Evolutionary conservation across 2,113 vertebrate genomes (phyloP), one percentile per base, ranked within the genome.

Genomic region (Rhea americana): DNA sequence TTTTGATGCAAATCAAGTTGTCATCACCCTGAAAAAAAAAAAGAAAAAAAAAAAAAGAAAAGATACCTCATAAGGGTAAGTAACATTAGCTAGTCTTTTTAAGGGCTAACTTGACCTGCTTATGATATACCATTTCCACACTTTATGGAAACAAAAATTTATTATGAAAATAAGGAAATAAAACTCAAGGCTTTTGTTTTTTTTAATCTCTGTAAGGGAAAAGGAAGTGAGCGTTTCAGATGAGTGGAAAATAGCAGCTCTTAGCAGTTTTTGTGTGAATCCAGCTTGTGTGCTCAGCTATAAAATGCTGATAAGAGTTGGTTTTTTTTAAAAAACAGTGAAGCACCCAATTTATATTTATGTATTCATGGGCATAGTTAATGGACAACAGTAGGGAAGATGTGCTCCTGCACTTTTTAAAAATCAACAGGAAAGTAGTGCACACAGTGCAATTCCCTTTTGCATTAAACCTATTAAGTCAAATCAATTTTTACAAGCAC

Each of bases 381-480:
- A 94, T 87, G 47, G 81, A 87, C 74, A 93, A 62, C 62, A 92
- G 80, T 85, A 91, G 96, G 77, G 86, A 94, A 90, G 59, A 87
- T 88, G 53, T 80, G 78, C 76, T 93, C 82, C 65, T 37, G 78
- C 41, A 83, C 75, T 89, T 93, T 63, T 78, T 43, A 84, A 93
- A 89, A 94, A 88, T 68, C 55, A 90, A 88, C 87, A 67, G 90
- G 51, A 95, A 89, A 85, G 82, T 80, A 89, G 61, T 79, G 70
- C 87, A 82, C 73, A 84, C 71, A 77, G 86, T 83, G 63, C 51
- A 95, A 86, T 89, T 95, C 80, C 61, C 79, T 87, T 95, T 85
- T 95, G 84, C 89, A 87, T 96, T 90, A 87, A 94, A 96, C 86
- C 93, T 96, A 95, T 47, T 96, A 97, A 97, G 82, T 96, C 96